Percentiles rank a stretch among this genome's conserved stretches.
phyloP scores from a whole-genome alignment of 1,140 invertebrate species.

The Diachasmimorpha longicaudata region DNA sequence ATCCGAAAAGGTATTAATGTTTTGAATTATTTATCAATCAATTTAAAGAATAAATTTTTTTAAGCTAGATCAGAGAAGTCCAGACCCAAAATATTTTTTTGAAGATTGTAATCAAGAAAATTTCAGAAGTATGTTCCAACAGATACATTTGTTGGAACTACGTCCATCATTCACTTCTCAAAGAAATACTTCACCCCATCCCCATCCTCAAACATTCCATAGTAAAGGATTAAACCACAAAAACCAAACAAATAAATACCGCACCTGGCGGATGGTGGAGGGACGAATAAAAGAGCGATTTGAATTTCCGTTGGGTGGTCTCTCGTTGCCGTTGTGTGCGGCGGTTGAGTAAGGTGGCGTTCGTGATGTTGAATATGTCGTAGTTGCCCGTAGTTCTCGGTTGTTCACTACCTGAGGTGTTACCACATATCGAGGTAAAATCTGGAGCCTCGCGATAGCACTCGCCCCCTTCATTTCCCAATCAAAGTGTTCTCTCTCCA shows the following conservation, averaged over 20 bases:
- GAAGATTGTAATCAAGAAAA: too few relatives aligned
- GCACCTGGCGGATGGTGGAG: constrained; percentile 50
- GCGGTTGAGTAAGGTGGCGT: constrained; percentile 37
- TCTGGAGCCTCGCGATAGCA: constrained; percentile 36
- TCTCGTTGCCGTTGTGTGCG: constrained; percentile 33
- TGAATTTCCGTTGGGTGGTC: constrained; percentile 29
- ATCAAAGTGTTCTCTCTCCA: background rate
- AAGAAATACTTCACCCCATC: too few relatives aligned
- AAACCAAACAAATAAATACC: constrained; percentile 24
- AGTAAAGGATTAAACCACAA: too few relatives aligned
- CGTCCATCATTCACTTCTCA: too few relatives aligned
- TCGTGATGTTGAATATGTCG: constrained; percentile 32
- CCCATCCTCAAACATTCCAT: too few relatives aligned
- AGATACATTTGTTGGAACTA: too few relatives aligned
- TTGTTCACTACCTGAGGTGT: constrained; percentile 27
- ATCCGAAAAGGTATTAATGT: too few relatives aligned
- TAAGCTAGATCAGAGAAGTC: too few relatives aligned
- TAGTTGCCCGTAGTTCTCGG: constrained; percentile 34
- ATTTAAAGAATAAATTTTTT: too few relatives aligned
- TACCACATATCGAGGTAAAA: constrained; percentile 47
- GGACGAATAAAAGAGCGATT: constrained; percentile 37
- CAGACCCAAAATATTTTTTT: too few relatives aligned
- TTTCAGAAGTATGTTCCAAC: too few relatives aligned
- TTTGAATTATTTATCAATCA: too few relatives aligned
- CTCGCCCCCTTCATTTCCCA: constrained; percentile 41